Base-by-base conservation (phyloP, 2,113 vertebrate species). In the Passer montanus region DNA sequence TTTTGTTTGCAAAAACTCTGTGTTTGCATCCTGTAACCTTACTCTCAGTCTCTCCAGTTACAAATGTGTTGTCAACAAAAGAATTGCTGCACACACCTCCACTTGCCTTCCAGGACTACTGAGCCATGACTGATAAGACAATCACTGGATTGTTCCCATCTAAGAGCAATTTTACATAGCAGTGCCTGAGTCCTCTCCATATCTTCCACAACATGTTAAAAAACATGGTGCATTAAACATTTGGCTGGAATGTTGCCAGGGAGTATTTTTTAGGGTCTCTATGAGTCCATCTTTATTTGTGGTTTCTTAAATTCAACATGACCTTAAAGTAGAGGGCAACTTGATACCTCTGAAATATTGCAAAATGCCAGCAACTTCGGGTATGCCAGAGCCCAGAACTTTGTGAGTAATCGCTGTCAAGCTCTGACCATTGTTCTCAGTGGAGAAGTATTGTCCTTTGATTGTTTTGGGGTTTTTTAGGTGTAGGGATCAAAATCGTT, bases 301-400 rank as follows among this genome's bases (percentile, higher is more conserved):
- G 53, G 62, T 84, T 91, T 94, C 47, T 87, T 87, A 53, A 89
- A 82, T 89, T 84, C 81, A 81, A 73, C 19, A 41, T 72, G 78
- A 81, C 52, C 58, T 44, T 66, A 39, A 64, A 76, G 66, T 30
- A 15, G 37, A 79, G 74, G 46, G 53, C 52, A 94, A 49, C 41
- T 75, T 85, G 49, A 68, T 6, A 6, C 20, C 37, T 72, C 44
- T 78, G 52, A 56, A 47, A 31, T 47, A 77, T 35, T 44, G 17
- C 37, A 84, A 85, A 77, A 80, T 66, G 20, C 84, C 72, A 63
- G 21, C 6, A 30, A 67, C 19, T 47, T 72, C 78, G 79, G 90
- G 31, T 39, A 55, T 30, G 81, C n/a, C 26, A 62, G 68, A 62
- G 63, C 68, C 37, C 64, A 81, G 50, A 91, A 17, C 35, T 94